Percentiles rank a stretch among this genome's conserved stretches.
Evolutionary conservation across 2,113 vertebrate genomes (phyloP).

Genomic region (Perognathus longimembris): DNA sequence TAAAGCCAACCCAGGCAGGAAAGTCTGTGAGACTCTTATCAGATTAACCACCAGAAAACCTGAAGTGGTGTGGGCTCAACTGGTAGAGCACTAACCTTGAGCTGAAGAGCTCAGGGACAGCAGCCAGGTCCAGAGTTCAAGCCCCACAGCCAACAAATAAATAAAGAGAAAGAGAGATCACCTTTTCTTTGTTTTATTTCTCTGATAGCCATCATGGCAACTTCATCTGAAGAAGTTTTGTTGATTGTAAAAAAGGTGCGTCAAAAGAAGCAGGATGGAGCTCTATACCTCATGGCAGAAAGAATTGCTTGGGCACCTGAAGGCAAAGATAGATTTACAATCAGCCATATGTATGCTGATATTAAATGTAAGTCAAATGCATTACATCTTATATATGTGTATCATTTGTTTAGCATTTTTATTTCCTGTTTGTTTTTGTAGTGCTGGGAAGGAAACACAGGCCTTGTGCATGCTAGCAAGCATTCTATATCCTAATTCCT

Average conservation of each 20-base stretch:
- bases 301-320: constrained; percentile 98
- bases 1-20: no score
- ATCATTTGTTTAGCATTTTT: neutral
- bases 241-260: constrained; percentile 97
- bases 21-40: no score
- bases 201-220: constrained; percentile 90
- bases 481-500: no score
- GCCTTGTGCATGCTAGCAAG: no score
- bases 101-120: no score
- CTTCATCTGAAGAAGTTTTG: constrained; percentile 98
- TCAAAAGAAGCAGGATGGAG: constrained; percentile 98
- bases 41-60: no score
- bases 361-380: constrained; percentile 95
- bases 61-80: no score
- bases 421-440: neutral
- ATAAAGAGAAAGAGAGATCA: no score
- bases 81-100: no score
- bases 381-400: neutral
- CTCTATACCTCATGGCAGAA: constrained; percentile 98
- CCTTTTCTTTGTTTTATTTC: neutral
- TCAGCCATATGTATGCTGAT: constrained; percentile 98
- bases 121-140: no score
- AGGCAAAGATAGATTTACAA: constrained; percentile 97
- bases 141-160: no score
- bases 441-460: neutral